Evolutionary conservation across 2,888 invertebrate genomes (phyloP).

Genomic region (Diogma glabrata): DNA sequence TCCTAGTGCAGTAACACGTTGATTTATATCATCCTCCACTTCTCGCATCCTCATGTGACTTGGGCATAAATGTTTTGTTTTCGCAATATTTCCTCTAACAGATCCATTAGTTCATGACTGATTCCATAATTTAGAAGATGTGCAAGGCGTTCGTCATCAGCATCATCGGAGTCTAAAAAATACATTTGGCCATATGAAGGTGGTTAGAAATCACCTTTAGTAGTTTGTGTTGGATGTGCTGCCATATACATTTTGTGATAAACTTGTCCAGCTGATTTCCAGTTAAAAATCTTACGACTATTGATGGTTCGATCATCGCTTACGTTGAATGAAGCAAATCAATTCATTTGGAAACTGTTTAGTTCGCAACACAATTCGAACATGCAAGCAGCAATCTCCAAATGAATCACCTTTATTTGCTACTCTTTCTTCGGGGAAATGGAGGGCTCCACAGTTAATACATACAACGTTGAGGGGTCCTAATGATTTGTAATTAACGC

Average conservation of each 20-base stretch:
- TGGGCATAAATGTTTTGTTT: not conserved
- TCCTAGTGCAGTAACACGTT: not conserved
- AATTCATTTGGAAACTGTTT: slow-evolving; percentile 3
- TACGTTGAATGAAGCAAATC: not conserved
- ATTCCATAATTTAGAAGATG: not conserved
- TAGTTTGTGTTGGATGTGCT: not conserved
- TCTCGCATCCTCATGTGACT: no score
- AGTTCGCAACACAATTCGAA: no score
- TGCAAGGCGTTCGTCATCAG: not conserved
- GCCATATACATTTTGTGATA: not conserved
- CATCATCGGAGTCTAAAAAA: not conserved
- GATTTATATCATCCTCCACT: no score
- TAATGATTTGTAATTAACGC: no score
- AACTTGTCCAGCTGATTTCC: not conserved
- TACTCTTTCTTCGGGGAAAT: no score
- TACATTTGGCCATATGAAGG: slow-evolving; percentile 3
- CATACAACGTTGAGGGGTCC: no score
- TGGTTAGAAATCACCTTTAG: not conserved
- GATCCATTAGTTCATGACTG: slow-evolving; percentile 1
- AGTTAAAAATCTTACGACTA: not conserved
- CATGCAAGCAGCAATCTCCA: no score
- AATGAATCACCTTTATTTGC: no score
- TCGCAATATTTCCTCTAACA: not conserved
- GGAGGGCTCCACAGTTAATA: no score
- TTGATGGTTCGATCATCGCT: not conserved